A percentile compares a stretch with the other conserved stretches of the same genome.
Conservation (phyloP, 1,140 invertebrate species). For the Eubasilissa regina region DNA sequence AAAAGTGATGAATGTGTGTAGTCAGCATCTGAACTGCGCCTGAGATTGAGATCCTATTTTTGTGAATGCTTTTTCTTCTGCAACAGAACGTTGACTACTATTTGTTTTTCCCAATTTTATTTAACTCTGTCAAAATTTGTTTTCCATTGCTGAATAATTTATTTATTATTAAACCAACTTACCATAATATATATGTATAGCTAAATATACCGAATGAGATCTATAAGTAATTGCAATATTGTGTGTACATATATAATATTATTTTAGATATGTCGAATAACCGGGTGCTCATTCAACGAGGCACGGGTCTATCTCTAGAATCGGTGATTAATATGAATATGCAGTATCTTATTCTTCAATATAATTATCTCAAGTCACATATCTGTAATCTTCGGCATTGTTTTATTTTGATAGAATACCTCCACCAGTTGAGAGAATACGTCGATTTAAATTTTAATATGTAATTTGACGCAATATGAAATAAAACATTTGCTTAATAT, state of each 20-base stretch:
- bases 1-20: background rate
- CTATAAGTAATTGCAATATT: constrained; percentile 20
- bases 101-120: background rate
- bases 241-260: constrained; percentile 46
- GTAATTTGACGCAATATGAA: constrained; percentile 34
- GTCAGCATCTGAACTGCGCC: background rate
- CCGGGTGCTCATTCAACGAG: constrained; percentile 4
- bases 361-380: constrained; percentile 46
- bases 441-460: background rate
- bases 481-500: constrained; percentile 26
- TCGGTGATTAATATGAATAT: constrained; percentile 1
- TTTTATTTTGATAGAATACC: constrained; percentile 29
- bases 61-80: constrained; percentile 17
- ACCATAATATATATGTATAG: constrained; percentile 5
- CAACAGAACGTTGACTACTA: background rate
- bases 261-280: constrained; percentile 41
- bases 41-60: background rate
- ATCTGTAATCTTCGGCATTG: constrained; percentile 28
- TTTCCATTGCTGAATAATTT: background rate
- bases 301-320: constrained; percentile 27
- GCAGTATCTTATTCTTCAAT: constrained; percentile 3
- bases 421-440: background rate
- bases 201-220: constrained; percentile 39
- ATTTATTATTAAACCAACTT: constrained; percentile 3
- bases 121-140: background rate